A percentile compares a stretch with the other conserved stretches of the same genome.
Conservation (phyloP, 1,140 invertebrate genomes). For the Drosophila subpulchrella region DNA sequence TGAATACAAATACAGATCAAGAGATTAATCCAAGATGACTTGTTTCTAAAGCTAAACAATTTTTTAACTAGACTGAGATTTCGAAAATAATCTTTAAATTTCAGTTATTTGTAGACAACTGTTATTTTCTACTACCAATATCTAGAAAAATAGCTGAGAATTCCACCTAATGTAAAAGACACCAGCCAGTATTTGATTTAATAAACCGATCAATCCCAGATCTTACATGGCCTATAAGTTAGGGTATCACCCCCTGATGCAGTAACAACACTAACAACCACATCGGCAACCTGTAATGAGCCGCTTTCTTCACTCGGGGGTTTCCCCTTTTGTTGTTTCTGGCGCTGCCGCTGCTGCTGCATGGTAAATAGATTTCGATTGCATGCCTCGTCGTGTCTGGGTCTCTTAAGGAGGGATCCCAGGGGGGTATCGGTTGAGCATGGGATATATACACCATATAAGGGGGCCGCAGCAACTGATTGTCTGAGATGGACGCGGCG, state of each 20-base stretch:
- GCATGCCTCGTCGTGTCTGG: slow-evolving; percentile 61
- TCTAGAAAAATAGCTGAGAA: too few species aligned
- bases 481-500: slow-evolving; percentile 69
- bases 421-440: background rate
- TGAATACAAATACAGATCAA: too few species aligned
- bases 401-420: slow-evolving; percentile 21
- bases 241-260: slow-evolving; percentile 28
- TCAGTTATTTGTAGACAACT: too few species aligned
- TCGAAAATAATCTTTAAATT: too few species aligned
- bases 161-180: too few species aligned
- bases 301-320: slow-evolving; percentile 74
- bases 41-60: too few species aligned
- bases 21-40: too few species aligned
- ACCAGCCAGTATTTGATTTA: background rate
- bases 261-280: slow-evolving; percentile 53
- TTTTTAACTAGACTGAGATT: too few species aligned
- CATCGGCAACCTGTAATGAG: slow-evolving; percentile 70
- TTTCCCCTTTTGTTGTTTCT: slow-evolving; percentile 18
- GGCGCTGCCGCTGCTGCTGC: slow-evolving; percentile 59
- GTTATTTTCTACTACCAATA: too few species aligned
- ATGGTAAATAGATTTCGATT: slow-evolving; percentile 80
- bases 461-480: slow-evolving; percentile 18
- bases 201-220: background rate
- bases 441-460: slow-evolving; percentile 3
- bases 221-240: background rate